Evolutionary conservation across 2,113 vertebrate species (phyloP), one percentile per base, ranked within the genome.

Genomic region (Asarcornis scutulata): DNA sequence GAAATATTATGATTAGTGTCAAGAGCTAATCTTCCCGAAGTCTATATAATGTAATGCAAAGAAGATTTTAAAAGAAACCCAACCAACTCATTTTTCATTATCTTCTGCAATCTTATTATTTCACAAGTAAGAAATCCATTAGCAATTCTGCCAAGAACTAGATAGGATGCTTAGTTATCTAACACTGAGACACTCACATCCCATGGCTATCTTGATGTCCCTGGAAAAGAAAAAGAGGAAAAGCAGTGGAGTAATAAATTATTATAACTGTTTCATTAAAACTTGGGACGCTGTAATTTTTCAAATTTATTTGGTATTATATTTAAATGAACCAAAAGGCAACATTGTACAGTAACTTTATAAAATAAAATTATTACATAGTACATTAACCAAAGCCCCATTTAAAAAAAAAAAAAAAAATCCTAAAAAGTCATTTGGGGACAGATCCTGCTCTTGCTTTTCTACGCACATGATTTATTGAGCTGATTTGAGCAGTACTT

Each of bases 261-360:
- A 86, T 62, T 87, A 64, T 60, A 83, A 80, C 52, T 31, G n/a
- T 73, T 97, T 72, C 86, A 89, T 87, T 89, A 82, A 95, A 91
- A 75, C 89, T 92, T 95, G 89, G 89, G 84, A 97, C 12, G 3
- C 91, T 78, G 44, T 71, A 83, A 94, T 86, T 95, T 52, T 94
- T 96, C 85, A 94, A 83, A 81, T 98, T 98, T 98, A 98, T 98
- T 98, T 96, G 72, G 32, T 69, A 77, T 95, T 93, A 96, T 96
- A 97, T 95, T 96, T 96, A 87, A 95, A 96, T 90, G 87, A 97
- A 96, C 86, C 86, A 74, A 98, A 97, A 97, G 96, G 97, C 97
- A 97, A 97, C 92, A 76, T 90, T 95, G 91, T 96, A 98, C 96
- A 98, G 96, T 93, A 97, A 94, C 95, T 94, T 97, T 97, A 97